Evolutionary conservation across 2,797 vertebrate species (phyloP), one percentile per base, ranked within the genome.

Genomic region (Lepidocolaptes lacrymiger): DNA sequence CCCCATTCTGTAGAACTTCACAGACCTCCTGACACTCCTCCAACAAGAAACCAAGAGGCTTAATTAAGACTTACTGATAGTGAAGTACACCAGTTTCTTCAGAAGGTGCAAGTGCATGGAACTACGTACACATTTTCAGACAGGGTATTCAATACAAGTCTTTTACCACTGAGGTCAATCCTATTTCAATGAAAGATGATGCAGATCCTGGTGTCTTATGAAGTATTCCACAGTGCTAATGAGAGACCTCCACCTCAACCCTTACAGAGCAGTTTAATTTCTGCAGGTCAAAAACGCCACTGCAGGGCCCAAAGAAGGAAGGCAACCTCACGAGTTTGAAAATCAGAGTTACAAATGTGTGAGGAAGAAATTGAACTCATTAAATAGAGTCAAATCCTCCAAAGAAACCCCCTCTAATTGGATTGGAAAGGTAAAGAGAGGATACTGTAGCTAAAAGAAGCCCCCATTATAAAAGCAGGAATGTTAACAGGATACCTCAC

Each of bases 341-440:
- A 93, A 59, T 52, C 43, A 89, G 48, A 91, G 64, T 48, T 87
- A 83, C 34, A 68, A 85, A 76, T 14, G 43, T 22, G 32, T 62
- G 73, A 64, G 52, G 67, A 92, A 91, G 56, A 89, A 85, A 85
- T 0, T 7, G 44, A 89, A 93, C 0, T 0, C 24, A 30, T 55
- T 69, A 67, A 62, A 74, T 4, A 55, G 34, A 83, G 41, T 21
- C 62, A 83, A 92, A 88, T 81, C 63, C n/a, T 86, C 37, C 27
- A 71, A 85, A 61, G 59, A 58, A 90, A 89, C 78, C 21, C 2
- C 0, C 8, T 41, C 37, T 82, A 94, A 91, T n/a, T 79, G 91
- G 91, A 93, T 51, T 81, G 78, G 56, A 83, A 91, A 94, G 30
- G 58, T 82, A 89, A 92, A 89, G 74, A 89, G 67, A 88, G 18